These are phyloP conservation scores for Ctena decussata DNA, from an alignment of 2,888 invertebrate species.

Conservation along the genomic window DNA sequence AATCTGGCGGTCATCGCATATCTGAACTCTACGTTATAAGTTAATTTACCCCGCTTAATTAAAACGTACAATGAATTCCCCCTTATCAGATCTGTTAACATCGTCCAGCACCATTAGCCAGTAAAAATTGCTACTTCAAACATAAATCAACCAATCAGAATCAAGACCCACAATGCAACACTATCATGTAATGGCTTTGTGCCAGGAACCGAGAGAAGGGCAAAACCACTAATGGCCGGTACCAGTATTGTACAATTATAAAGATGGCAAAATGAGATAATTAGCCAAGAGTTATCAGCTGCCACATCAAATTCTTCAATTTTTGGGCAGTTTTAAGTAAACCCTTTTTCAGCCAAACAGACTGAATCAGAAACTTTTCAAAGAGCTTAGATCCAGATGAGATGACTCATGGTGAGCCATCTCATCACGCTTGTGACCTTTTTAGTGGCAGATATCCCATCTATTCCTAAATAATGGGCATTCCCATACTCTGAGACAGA, in stretches of 20 bases:
- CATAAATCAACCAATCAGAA: constrained; percentile 6
- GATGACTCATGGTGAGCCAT: too few relatives aligned
- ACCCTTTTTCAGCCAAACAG: too few relatives aligned
- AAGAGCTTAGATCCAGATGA: too few relatives aligned
- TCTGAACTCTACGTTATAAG: constrained; percentile 1
- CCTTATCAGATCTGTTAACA: not conserved
- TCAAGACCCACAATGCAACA: constrained; percentile 2
- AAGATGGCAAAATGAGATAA: not conserved
- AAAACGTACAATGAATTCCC: not conserved
- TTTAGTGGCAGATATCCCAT: too few relatives aligned
- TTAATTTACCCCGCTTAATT: constrained; percentile 13
- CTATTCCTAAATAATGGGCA: too few relatives aligned
- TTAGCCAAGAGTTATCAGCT: not conserved
- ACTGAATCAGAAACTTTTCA: too few relatives aligned
- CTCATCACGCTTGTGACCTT: too few relatives aligned
- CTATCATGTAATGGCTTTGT: not conserved
- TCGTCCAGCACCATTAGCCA: not conserved
- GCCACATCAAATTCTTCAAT: too few relatives aligned
- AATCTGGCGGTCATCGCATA: not conserved
- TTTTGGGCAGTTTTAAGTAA: too few relatives aligned
- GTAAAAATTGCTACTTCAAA: constrained; percentile 9
- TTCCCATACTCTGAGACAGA: too few relatives aligned
- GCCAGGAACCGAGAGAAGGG: not conserved
- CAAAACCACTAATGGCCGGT: not conserved
- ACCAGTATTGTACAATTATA: not conserved